Conservation (phyloP, 1,140 invertebrate genomes). For the Spodoptera frugiperda region DNA sequence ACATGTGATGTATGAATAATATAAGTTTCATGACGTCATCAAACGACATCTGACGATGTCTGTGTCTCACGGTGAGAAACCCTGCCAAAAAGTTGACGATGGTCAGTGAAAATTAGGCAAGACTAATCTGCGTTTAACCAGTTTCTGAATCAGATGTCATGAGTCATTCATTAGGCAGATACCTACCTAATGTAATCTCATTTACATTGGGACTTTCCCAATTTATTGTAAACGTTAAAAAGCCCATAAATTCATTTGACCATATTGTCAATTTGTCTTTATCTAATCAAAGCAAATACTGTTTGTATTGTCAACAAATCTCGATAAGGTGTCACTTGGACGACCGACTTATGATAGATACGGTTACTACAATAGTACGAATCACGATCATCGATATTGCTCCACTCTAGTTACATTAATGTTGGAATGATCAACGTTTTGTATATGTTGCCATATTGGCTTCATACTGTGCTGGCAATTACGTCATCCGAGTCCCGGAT, state of each 20-base stretch:
- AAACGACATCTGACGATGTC: constrained; percentile 6
- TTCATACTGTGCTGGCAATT: constrained; percentile 21
- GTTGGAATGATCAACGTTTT: constrained; percentile 31
- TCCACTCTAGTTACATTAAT: constrained; percentile 17
- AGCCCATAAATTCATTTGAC: background rate
- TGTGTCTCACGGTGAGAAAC: too few species aligned
- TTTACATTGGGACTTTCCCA: background rate
- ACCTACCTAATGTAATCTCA: background rate
- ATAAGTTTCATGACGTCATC: constrained; percentile 30
- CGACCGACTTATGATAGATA: background rate
- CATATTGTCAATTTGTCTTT: constrained; percentile 5
- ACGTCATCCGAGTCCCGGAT: constrained; percentile 50
- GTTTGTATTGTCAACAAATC: constrained; percentile 52
- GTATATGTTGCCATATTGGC: constrained; percentile 18
- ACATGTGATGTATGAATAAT: constrained; percentile 8
- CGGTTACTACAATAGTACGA: background rate
- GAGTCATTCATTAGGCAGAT: background rate
- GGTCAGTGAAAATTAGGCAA: constrained; percentile 36
- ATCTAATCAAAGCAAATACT: constrained; percentile 49
- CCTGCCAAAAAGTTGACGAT: constrained; percentile 43
- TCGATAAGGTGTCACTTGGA: constrained; percentile 49
- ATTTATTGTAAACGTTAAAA: background rate
- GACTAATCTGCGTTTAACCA: background rate
- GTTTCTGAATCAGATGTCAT: constrained; percentile 2
- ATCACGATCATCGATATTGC: constrained; percentile 27